Conservation (phyloP, 2,888 invertebrate genomes). For the Cylindroiulus punctatus region DNA sequence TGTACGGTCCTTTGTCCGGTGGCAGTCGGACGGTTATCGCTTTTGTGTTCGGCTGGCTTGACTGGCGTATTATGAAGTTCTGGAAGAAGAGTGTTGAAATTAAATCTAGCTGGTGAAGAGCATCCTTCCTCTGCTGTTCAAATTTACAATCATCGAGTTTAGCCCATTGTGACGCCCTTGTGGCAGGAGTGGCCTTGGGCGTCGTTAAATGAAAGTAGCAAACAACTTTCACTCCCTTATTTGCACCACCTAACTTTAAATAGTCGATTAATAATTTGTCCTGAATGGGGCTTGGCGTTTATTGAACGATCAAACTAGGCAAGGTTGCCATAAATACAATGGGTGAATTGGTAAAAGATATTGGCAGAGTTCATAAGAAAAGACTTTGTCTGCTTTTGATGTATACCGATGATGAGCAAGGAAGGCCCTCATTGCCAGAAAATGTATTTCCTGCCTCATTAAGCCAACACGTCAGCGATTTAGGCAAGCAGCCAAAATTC, state of each 20-base stretch:
- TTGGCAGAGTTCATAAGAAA: not conserved
- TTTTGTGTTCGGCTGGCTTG: conserved; percentile 93
- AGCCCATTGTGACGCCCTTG: not conserved
- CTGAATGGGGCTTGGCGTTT: not conserved
- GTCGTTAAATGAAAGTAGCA: not conserved
- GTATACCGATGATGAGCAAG: not conserved
- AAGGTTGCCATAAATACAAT: not conserved
- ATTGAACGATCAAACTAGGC: not conserved
- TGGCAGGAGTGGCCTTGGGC: not conserved
- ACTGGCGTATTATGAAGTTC: conserved; percentile 95
- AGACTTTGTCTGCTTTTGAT: not conserved
- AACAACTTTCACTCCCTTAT: not conserved
- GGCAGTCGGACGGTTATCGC: conserved; percentile 92
- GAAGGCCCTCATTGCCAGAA: too few relatives aligned
- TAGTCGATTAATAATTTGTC: conserved; percentile 1
- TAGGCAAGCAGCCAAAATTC: too few relatives aligned
- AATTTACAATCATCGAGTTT: not conserved
- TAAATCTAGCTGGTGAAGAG: not conserved
- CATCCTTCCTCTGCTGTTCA: not conserved
- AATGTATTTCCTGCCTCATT: too few relatives aligned
- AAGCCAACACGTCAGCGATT: too few relatives aligned
- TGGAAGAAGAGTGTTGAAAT: conserved; percentile 66
- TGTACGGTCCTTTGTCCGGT: conserved; percentile 86
- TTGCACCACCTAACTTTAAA: not conserved
- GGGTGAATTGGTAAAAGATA: not conserved